Percentiles rank a stretch among this genome's conserved stretches.
Conservation (phyloP, 2,797 vertebrate species). For the Carapus acus region DNA sequence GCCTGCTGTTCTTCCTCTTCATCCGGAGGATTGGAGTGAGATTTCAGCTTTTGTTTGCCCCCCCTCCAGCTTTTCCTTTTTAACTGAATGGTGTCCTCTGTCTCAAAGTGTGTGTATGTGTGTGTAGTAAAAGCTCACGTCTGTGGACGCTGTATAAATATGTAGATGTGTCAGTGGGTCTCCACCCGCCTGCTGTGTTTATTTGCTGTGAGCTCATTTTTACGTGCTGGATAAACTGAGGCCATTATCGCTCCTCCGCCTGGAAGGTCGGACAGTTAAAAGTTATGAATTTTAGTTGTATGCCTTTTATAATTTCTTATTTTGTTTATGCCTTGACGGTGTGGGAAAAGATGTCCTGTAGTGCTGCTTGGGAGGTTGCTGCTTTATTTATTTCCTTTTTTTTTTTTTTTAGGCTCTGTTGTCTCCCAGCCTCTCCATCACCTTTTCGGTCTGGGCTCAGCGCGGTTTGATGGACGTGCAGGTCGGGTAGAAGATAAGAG, state of each 20-base stretch:
- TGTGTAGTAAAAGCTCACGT: constrained; percentile 46
- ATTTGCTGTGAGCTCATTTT: constrained; percentile 54
- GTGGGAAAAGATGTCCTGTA: constrained; percentile 33
- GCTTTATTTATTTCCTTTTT: constrained; percentile 47
- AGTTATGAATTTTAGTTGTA: constrained; percentile 26
- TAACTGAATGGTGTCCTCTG: constrained; percentile 37
- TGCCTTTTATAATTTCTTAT: constrained; percentile 46
- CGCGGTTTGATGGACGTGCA: constrained; percentile 58
- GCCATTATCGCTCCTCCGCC: constrained; percentile 55
- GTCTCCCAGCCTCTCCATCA: constrained; percentile 25
- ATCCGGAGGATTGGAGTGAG: constrained; percentile 18
- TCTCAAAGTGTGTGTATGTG: constrained; percentile 28
- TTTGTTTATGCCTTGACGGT: constrained; percentile 44
- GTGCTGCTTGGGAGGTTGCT: constrained; percentile 43
- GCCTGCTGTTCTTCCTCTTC: constrained; percentile 36
- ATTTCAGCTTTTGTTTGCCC: constrained; percentile 5
- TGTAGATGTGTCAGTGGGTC: constrained; percentile 52
- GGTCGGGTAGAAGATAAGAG: constrained; percentile 43
- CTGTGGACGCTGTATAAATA: constrained; percentile 56
- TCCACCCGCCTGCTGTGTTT: constrained; percentile 60
- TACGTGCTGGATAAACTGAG: constrained; percentile 52
- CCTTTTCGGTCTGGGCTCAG: constrained; percentile 47
- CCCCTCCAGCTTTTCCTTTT: no score
- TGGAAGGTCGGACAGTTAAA: constrained; percentile 42
- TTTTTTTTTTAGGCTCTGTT: constrained; percentile 13